Conservation (phyloP, 2,113 vertebrate species). For the Leiothrix lutea region DNA sequence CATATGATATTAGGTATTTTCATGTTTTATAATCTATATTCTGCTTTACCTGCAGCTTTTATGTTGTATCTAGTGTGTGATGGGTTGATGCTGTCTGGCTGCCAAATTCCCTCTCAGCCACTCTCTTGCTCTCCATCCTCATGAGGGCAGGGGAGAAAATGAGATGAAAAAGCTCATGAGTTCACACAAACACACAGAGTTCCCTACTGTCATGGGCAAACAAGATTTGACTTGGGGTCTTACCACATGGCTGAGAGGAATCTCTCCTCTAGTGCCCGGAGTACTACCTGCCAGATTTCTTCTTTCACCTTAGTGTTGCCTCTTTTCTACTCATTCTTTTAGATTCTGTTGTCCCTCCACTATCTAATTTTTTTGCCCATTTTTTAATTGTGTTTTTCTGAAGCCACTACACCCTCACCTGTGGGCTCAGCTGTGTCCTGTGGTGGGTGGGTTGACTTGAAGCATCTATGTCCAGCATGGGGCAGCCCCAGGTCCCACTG, state of each 20-base stretch:
- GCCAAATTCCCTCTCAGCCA: not conserved
- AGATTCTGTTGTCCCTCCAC: rapidly evolving
- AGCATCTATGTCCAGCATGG: rapidly evolving
- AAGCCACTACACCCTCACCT: rapidly evolving
- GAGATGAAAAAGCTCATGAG: not conserved
- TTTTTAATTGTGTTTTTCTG: rapidly evolving
- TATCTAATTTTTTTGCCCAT: not conserved
- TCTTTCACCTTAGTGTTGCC: not conserved
- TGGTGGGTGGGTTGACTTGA: not conserved
- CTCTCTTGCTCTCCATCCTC: not conserved
- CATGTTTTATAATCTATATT: not conserved
- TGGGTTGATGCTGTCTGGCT: not conserved
- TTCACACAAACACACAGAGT: not conserved
- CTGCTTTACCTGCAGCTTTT: not conserved
- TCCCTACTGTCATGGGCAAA: not conserved
- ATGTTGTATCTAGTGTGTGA: too few relatives aligned
- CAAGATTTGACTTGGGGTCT: not conserved
- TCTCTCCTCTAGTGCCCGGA: not conserved
- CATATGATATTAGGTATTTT: not conserved
- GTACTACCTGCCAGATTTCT: not conserved
- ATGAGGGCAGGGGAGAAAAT: not conserved
- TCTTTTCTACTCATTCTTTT: not conserved
- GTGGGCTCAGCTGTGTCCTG: rapidly evolving
- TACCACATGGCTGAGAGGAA: not conserved
- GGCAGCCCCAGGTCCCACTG: rapidly evolving